Evolutionary conservation across 2,113 vertebrate genomes (phyloP).

Genomic region (Serinus canaria): DNA sequence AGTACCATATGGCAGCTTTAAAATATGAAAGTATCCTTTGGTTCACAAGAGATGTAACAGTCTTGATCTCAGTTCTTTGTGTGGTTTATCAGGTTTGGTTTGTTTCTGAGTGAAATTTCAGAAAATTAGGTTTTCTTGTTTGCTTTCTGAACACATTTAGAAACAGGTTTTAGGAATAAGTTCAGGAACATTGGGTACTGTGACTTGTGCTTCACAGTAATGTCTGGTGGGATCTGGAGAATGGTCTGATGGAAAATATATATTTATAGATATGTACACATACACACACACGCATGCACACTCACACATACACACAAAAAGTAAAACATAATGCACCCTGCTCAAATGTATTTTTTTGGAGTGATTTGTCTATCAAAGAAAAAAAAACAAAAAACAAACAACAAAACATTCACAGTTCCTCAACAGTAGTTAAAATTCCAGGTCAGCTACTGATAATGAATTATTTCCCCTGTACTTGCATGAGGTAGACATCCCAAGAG

Average conservation of each 20-base stretch:
- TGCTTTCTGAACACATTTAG: neutral
- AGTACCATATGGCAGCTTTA: slow-evolving; percentile 74
- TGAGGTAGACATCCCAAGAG: slow-evolving; percentile 81
- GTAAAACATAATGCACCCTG: slow-evolving; percentile 70
- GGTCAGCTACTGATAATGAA: slow-evolving; percentile 73
- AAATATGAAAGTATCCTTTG: slow-evolving; percentile 69
- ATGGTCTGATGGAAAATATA: slow-evolving; percentile 20
- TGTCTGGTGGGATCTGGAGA: slow-evolving; percentile 14
- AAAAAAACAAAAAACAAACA: neutral
- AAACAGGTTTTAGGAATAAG: slow-evolving; percentile 16
- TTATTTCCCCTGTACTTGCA: slow-evolving; percentile 77
- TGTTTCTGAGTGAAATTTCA: neutral
- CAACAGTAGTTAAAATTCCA: slow-evolving; percentile 80
- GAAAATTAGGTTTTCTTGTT: neutral
- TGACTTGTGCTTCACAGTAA: slow-evolving; percentile 54
- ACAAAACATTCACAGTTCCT: slow-evolving; percentile 73
- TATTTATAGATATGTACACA: slow-evolving; percentile 42
- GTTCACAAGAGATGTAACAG: slow-evolving; percentile 64
- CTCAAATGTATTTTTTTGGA: slow-evolving; percentile 71
- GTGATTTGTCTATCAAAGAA: slow-evolving; percentile 75
- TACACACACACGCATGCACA: slow-evolving; percentile 7
- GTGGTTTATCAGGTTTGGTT: neutral
- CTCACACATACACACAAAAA: slow-evolving; percentile 3
- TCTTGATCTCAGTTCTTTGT: slow-evolving; percentile 3
- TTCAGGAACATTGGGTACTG: slow-evolving; percentile 21